Percentiles rank a stretch among this genome's conserved stretches.
Evolutionary conservation across 2,113 vertebrate genomes (phyloP).

Genomic region (Myiozetetes cayanensis): DNA sequence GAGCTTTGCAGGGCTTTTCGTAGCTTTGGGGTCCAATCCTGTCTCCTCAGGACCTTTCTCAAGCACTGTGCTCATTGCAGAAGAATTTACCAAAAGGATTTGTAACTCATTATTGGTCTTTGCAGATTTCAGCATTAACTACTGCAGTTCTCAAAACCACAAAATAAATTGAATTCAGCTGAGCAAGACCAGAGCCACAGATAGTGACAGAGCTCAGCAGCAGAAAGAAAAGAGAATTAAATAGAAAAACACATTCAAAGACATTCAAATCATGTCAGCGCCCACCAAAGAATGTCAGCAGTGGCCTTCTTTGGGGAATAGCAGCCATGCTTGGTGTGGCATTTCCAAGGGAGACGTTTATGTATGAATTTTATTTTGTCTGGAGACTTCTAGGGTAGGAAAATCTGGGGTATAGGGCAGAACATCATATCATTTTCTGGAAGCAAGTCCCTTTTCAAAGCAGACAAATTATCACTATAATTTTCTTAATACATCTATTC

Average conservation of each 20-base stretch:
- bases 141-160: neutral
- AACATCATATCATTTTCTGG: neutral
- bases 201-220: neutral
- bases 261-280: neutral
- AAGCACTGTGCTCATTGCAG: neutral
- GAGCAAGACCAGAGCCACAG: neutral
- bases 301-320: neutral
- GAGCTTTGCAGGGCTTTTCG: neutral
- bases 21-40: neutral
- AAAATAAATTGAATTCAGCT: neutral
- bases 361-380: neutral
- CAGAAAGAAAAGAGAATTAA: neutral
- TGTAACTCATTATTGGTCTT: neutral
- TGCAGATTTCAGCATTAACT: neutral
- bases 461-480: neutral
- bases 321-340: neutral
- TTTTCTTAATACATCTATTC: neutral
- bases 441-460: neutral
- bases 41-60: neutral
- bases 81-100: neutral
- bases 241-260: neutral
- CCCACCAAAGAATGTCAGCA: neutral
- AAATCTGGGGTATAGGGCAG: neutral
- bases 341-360: neutral
- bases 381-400: neutral